phyloP scores from a whole-genome alignment of 2,113 vertebrate genomes.

The Chamaea fasciata region DNA sequence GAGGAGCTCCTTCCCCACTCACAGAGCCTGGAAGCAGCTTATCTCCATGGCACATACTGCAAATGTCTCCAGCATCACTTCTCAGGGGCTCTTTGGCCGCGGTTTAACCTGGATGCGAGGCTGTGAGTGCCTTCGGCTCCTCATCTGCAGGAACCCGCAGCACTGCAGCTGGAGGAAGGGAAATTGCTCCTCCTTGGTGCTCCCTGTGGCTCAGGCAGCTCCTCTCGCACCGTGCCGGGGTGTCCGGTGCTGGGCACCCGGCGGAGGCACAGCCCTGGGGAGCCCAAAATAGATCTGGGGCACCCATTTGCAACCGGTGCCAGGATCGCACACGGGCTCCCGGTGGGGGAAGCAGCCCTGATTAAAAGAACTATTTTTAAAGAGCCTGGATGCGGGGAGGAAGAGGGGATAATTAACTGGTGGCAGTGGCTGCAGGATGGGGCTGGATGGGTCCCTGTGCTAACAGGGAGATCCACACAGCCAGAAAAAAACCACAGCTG shows the following conservation, averaged over 20 bases:
- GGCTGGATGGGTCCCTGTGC: neutral
- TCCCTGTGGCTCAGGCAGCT: neutral
- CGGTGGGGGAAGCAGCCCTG: neutral
- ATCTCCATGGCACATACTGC: accelerated
- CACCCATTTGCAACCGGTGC: conserved; percentile 1
- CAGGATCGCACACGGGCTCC: neutral
- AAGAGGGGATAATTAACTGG: conserved; percentile 23
- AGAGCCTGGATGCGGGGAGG: neutral
- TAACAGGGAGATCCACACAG: neutral
- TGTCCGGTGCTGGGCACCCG: accelerated
- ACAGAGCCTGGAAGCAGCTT: neutral
- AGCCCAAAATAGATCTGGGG: conserved; percentile 27
- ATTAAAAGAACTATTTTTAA: conserved; percentile 64
- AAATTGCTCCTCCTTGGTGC: neutral
- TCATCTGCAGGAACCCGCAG: neutral
- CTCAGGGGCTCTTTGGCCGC: accelerated
- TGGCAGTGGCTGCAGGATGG: neutral
- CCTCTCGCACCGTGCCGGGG: accelerated
- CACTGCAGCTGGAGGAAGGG: neutral
- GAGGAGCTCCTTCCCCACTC: neutral
- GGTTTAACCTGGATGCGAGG: neutral
- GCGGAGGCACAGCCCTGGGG: accelerated
- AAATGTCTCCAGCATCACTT: neutral
- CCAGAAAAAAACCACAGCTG: accelerated
- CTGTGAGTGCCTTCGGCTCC: neutral